A percentile compares a stretch with the other conserved stretches of the same genome.
Evolutionary conservation across 2,797 vertebrate genomes (phyloP).

Genomic region (Alcedo atthis): DNA sequence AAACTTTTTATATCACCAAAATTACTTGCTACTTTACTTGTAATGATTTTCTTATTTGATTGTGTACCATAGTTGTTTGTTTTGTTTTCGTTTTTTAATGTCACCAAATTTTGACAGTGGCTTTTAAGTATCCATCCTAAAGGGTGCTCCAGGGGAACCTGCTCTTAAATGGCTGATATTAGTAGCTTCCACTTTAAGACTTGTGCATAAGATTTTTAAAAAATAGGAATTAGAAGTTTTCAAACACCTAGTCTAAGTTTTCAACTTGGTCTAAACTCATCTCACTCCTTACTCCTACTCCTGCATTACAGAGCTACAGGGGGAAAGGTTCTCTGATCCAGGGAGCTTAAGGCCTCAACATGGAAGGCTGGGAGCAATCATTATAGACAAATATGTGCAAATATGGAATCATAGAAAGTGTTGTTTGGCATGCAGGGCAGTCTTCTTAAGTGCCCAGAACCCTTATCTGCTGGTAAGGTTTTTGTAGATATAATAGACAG

Average conservation of each 20-base stretch:
- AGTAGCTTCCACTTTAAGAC: conserved; percentile 39
- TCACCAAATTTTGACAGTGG: not conserved
- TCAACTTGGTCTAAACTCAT: not conserved
- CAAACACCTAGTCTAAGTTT: not conserved
- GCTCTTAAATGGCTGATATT: conserved; percentile 2
- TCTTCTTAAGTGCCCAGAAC: not conserved
- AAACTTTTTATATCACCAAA: not conserved
- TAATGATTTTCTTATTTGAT: not conserved
- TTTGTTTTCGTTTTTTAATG: not conserved
- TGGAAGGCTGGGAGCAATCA: not conserved
- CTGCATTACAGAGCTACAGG: not conserved
- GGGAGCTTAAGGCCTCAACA: not conserved
- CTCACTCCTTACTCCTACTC: not conserved
- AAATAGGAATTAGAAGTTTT: conserved; percentile 38
- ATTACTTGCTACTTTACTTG: not conserved
- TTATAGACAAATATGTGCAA: not conserved
- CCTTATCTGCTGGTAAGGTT: not conserved
- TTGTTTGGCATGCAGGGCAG: not conserved
- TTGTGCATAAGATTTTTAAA: conserved; percentile 33
- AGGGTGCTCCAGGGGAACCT: conserved; percentile 4
- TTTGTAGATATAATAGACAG: not conserved
- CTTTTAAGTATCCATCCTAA: not conserved
- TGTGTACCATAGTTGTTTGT: not conserved
- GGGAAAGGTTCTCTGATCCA: not conserved
- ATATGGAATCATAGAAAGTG: not conserved